These are phyloP conservation scores for Oedothorax gibbosus DNA, from an alignment of 1,140 invertebrate species.

Conservation along the genomic window DNA sequence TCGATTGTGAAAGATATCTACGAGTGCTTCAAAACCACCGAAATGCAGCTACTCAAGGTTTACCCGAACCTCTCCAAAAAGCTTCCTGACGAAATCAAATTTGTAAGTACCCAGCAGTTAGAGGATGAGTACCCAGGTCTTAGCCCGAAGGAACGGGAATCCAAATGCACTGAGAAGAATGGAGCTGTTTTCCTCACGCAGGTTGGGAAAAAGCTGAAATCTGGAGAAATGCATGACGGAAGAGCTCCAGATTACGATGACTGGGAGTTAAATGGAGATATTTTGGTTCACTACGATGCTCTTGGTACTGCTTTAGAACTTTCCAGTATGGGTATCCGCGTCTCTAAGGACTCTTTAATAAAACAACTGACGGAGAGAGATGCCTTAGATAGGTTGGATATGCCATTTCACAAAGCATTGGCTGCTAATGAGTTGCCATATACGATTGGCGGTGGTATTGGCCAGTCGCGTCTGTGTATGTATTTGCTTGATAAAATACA, in stretches of 20 bases:
- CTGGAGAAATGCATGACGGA: constrained; percentile 22
- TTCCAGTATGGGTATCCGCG: constrained; percentile 34
- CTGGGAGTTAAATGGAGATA: constrained; percentile 44
- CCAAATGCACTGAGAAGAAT: constrained; percentile 6
- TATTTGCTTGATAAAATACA: constrained; percentile 33
- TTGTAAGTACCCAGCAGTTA: constrained; percentile 16
- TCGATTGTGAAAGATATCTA: constrained; percentile 31
- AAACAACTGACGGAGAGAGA: constrained; percentile 3
- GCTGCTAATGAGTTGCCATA: constrained; percentile 12
- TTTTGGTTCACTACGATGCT: constrained; percentile 13
- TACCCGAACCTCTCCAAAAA: neutral
- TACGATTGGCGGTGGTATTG: constrained; percentile 34
- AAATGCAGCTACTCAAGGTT: neutral
- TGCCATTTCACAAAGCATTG: constrained; percentile 20
- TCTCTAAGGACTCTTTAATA: constrained; percentile 22
- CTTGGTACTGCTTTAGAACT: constrained; percentile 22
- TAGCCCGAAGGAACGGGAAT: constrained; percentile 17
- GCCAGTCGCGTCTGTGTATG: constrained; percentile 31
- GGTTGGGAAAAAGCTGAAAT: constrained; percentile 24
- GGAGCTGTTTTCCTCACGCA: constrained; percentile 17
- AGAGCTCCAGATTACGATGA: constrained; percentile 43
- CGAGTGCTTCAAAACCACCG: neutral
- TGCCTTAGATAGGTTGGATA: neutral
- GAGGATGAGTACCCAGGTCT: constrained; percentile 15
- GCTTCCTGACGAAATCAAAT: constrained; percentile 15